Evolutionary conservation across 2,797 vertebrate species (phyloP).

Genomic region (Cyclura pinguis): DNA sequence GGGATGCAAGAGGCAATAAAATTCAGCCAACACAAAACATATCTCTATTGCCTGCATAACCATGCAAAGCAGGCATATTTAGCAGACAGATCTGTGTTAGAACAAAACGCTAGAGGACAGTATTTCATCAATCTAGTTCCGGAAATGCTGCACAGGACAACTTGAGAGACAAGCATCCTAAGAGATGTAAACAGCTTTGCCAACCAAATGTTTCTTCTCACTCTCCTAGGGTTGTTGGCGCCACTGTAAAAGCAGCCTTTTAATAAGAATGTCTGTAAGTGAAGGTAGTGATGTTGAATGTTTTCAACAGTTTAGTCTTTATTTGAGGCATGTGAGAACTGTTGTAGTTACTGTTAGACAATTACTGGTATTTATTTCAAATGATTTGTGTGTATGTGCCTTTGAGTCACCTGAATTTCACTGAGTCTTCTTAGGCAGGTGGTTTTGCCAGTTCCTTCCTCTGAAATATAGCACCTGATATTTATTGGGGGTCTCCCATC

Average conservation of each 20-base stretch:
- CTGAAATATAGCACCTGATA: no score
- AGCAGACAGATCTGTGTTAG: background rate
- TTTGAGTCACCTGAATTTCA: no score
- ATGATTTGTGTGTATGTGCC: no score
- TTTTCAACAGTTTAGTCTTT: no score
- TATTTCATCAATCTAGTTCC: conserved; percentile 29
- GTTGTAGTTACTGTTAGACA: no score
- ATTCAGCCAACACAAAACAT: background rate
- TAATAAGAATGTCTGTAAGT: background rate
- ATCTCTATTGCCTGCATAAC: background rate
- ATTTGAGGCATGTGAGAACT: no score
- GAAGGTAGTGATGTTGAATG: background rate
- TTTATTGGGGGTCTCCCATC: no score
- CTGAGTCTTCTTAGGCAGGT: no score
- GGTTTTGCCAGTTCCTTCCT: no score
- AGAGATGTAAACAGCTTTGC: background rate
- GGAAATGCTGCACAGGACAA: background rate
- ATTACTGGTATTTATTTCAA: no score
- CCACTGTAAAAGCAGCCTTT: background rate
- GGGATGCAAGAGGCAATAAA: background rate
- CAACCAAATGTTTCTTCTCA: background rate
- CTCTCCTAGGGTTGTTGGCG: background rate
- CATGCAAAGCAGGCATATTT: conserved; percentile 7
- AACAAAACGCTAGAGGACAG: conserved; percentile 63
- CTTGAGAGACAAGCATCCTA: background rate